phyloP scores from a whole-genome alignment of 2,888 invertebrate species.

The Ferdinandea cuprea region DNA sequence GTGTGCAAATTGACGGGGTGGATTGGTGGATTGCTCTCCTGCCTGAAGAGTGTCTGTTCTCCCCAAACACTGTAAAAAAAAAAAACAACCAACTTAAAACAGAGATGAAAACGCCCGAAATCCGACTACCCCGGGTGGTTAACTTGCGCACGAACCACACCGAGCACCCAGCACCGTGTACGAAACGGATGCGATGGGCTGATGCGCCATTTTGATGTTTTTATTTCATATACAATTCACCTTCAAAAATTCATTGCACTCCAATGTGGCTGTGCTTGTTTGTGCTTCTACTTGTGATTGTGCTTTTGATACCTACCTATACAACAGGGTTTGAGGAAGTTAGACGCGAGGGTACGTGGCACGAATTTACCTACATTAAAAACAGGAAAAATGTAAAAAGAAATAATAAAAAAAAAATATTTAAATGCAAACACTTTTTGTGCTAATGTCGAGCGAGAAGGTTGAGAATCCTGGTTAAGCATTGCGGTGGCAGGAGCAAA shows the following conservation, averaged over 20 bases:
- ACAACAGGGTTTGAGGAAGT: not conserved
- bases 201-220: slow-evolving; percentile 73
- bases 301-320: slow-evolving; percentile 41
- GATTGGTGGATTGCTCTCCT: slow-evolving; percentile 28
- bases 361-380: slow-evolving; percentile 16
- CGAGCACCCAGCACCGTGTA: slow-evolving; percentile 10
- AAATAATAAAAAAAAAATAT: slow-evolving; percentile 49
- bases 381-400: too few species aligned
- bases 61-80: slow-evolving; percentile 7
- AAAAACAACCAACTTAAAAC: slow-evolving; percentile 29
- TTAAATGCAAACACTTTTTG: slow-evolving; percentile 71
- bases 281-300: too few species aligned
- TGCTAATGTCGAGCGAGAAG: slow-evolving; percentile 51
- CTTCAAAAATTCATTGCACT: slow-evolving; percentile 66
- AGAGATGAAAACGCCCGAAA: slow-evolving; percentile 69
- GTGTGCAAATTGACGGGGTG: slow-evolving; percentile 69
- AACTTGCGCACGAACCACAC: slow-evolving; percentile 73
- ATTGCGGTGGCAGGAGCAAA: slow-evolving; percentile 48
- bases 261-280: slow-evolving; percentile 25
- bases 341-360: not conserved
- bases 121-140: slow-evolving; percentile 66
- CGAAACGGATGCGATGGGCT: slow-evolving; percentile 26
- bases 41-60: slow-evolving; percentile 6
- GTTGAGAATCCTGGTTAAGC: slow-evolving; percentile 54
- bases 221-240: slow-evolving; percentile 50